Evolutionary conservation across 1,140 invertebrate species (phyloP).

Genomic region (Leptestheria dahalacensis): DNA sequence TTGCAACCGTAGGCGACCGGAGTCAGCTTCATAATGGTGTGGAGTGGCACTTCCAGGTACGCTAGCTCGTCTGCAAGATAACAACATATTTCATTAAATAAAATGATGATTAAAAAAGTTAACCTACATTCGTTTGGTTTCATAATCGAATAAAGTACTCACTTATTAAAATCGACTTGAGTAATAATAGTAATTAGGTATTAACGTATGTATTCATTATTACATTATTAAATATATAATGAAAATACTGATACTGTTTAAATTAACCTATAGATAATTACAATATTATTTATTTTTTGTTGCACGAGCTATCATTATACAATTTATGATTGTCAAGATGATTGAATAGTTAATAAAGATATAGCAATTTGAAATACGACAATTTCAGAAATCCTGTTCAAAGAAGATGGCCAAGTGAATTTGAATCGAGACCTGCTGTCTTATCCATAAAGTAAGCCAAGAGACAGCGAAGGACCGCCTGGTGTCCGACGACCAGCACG

Average conservation of each 20-base stretch:
- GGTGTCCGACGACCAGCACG: slow-evolving; percentile 93
- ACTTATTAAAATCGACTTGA: too few species aligned
- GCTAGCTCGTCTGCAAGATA: slow-evolving; percentile 66
- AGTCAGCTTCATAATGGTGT: slow-evolving; percentile 92
- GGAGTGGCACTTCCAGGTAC: slow-evolving; percentile 76
- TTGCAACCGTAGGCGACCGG: slow-evolving; percentile 96
- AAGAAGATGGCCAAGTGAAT: not conserved
- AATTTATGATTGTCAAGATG: too few species aligned
- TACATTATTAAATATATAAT: too few species aligned
- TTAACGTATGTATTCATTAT: too few species aligned
- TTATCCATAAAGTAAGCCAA: slow-evolving; percentile 97
- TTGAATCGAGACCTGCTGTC: slow-evolving; percentile 50
- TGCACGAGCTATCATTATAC: too few species aligned
- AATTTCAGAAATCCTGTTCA: not conserved
- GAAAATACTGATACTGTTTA: too few species aligned
- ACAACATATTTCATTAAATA: not conserved
- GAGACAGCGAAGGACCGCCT: slow-evolving; percentile 90
- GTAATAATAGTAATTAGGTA: too few species aligned
- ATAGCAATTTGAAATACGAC: not conserved
- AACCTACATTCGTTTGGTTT: not conserved
- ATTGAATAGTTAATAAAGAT: too few species aligned
- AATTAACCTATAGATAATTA: not conserved
- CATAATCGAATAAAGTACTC: too few species aligned
- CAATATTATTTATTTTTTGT: too few species aligned
- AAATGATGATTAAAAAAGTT: not conserved